Conservation (phyloP, 1,140 invertebrate genomes). For the Cydia pomonella region DNA sequence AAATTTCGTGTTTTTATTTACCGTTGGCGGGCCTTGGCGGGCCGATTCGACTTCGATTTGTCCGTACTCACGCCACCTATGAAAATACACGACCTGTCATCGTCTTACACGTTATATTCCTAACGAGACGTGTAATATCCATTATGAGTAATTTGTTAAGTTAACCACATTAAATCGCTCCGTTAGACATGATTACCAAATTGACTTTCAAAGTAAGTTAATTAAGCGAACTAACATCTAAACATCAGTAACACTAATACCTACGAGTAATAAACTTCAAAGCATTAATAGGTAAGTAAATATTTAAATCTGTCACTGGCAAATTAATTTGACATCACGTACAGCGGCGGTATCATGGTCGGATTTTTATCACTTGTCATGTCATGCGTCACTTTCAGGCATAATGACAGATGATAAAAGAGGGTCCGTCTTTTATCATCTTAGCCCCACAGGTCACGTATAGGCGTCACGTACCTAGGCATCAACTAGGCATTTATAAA, state of each 20-base stretch:
- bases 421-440: no score
- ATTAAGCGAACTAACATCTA: constrained; percentile 19
- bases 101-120: not conserved
- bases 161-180: constrained; percentile 8
- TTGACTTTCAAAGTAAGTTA: constrained; percentile 24
- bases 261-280: not conserved
- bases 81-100: constrained; percentile 2
- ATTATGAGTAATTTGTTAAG: not conserved
- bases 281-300: not conserved
- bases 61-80: not conserved
- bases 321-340: no score
- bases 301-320: not conserved
- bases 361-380: no score
- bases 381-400: no score
- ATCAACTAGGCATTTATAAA: no score
- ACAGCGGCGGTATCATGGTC: no score
- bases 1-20: no score
- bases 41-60: no score
- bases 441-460: no score
- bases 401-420: no score
- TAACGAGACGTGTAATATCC: not conserved
- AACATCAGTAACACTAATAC: constrained; percentile 1
- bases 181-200: constrained; percentile 4
- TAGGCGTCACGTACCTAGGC: no score
- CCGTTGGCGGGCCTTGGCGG: no score